These are phyloP conservation scores for Oryctes rhinoceros DNA, from an alignment of 1,140 invertebrate species.

Conservation along the genomic window DNA sequence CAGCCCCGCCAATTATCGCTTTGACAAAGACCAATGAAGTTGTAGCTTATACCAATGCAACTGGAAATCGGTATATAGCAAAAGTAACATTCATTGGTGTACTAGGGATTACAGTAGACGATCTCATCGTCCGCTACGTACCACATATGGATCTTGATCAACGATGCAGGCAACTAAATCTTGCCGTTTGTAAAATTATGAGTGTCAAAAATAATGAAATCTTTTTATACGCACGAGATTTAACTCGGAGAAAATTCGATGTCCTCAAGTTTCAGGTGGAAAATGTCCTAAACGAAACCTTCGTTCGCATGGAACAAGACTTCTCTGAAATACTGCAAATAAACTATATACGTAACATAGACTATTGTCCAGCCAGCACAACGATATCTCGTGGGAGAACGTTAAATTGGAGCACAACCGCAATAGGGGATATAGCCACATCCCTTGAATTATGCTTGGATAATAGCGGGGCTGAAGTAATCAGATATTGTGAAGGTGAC, in stretches of 20 bases:
- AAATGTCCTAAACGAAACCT: background rate
- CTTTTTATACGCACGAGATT: slow-evolving; percentile 44
- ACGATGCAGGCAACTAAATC: too few relatives aligned
- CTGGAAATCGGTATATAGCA: background rate
- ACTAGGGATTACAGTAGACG: too few relatives aligned
- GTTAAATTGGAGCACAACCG: background rate
- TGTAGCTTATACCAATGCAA: background rate
- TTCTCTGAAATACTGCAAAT: background rate
- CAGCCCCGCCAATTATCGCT: background rate
- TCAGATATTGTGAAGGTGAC: background rate
- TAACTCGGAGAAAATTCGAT: background rate
- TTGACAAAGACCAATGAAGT: background rate
- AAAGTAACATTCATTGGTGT: background rate
- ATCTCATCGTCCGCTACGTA: too few relatives aligned
- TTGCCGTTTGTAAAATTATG: too few relatives aligned
- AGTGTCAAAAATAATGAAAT: slow-evolving; percentile 43
- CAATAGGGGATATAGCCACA: background rate
- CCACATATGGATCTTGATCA: too few relatives aligned
- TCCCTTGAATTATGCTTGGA: background rate
- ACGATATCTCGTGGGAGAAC: background rate
- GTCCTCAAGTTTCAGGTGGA: background rate
- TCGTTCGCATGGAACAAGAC: background rate
- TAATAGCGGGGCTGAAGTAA: background rate
- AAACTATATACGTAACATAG: background rate
- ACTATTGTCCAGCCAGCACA: background rate